Conservation (phyloP, 2,113 vertebrate species). For the Myocastor coypus region DNA sequence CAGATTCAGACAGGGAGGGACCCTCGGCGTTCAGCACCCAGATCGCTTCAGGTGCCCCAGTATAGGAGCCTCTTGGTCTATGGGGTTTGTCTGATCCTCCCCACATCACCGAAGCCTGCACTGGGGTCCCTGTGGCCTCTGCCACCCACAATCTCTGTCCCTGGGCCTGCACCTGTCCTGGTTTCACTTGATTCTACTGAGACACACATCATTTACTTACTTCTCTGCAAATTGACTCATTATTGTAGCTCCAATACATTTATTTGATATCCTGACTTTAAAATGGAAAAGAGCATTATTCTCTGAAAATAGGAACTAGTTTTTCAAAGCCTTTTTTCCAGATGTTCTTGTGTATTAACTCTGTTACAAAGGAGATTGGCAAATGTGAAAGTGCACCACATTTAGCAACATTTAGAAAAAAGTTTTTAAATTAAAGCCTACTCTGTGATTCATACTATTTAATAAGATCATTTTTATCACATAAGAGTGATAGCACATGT, state of each 20-base stretch:
- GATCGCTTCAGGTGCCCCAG: background rate
- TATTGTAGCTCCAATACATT: background rate
- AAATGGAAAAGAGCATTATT: conserved; percentile 28
- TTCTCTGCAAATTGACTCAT: background rate
- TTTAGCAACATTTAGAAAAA: background rate
- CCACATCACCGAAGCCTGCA: background rate
- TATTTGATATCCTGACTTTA: background rate
- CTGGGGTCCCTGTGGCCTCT: background rate
- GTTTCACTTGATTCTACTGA: background rate
- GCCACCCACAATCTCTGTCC: background rate
- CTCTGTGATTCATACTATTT: conserved; percentile 10
- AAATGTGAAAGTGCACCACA: conserved; percentile 27
- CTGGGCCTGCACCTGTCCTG: background rate
- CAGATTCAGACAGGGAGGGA: background rate
- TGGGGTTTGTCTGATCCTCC: background rate
- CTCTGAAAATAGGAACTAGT: background rate
- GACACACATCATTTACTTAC: background rate
- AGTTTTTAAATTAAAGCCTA: background rate
- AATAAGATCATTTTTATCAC: background rate
- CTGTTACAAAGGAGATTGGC: background rate
- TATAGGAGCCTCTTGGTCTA: background rate
- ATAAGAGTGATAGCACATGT: background rate
- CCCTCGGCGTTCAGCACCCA: background rate
- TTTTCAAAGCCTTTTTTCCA: background rate
- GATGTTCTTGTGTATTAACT: background rate